Base-by-base conservation (phyloP, 2,888 invertebrate genomes). In the Rhynchonema sp. region DNA sequence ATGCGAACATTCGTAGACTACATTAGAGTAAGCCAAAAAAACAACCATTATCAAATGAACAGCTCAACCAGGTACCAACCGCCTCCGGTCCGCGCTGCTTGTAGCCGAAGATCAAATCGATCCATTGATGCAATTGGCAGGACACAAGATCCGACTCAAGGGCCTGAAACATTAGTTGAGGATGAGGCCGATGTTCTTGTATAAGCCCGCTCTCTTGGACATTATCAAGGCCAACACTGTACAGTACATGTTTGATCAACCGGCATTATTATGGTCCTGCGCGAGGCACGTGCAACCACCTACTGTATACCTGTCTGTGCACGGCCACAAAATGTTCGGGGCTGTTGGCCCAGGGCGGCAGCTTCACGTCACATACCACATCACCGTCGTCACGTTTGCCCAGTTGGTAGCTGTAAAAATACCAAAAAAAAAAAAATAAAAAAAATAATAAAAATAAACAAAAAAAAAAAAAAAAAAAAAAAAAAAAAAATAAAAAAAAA, bases 121-220 rank as follows among this genome's bases (percentile, higher is more conserved):
- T 96, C 98, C 98, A 99, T 75, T 98, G 96, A 73, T 99, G 96
- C 65, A 99, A 81, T 77, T 99, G 98, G 74, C 98, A 98, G 63
- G 94, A 94, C 25, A 99, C 98, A 73, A 98, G 91, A 78, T 99
- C 98, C 0, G 94, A 96, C 76, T 98, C 98, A 59, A 98, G 79
- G 1, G 96, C 96, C 83, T 84, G 73, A 30, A 49, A n/a, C 9
- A n/a, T n/a, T n/a, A n/a, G n/a, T n/a, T n/a, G n/a, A n/a, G n/a
- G n/a, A n/a, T n/a, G n/a, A n/a, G n/a, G n/a, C n/a, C n/a, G n/a
- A n/a, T n/a, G n/a, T n/a, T n/a, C n/a, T n/a, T n/a, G n/a, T n/a
- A n/a, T n/a, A n/a, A n/a, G n/a, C n/a, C n/a, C n/a, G n/a, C n/a
- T n/a, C n/a, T n/a, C n/a, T n/a, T n/a, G n/a, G n/a, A n/a, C n/a